Conservation (phyloP, 2,113 vertebrate genomes). For the Ictalurus furcatus region DNA sequence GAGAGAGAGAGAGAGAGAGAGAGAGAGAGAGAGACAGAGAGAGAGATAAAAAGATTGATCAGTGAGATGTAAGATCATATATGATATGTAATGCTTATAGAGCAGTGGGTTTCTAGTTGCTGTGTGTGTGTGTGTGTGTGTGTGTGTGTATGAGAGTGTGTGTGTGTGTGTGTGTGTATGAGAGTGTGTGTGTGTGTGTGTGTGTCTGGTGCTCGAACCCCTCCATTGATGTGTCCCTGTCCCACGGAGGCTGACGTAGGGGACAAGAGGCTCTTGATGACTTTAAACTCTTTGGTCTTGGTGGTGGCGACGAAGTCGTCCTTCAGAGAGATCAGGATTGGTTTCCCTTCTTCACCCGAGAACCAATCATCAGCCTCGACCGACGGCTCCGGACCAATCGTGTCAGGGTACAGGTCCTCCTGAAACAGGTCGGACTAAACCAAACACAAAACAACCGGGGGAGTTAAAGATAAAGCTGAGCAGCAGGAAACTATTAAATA, state of each 20-base stretch:
- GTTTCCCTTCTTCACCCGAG: slow-evolving; percentile 75
- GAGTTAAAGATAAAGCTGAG: neutral
- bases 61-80: neutral
- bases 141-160: too few species aligned
- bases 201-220: slow-evolving; percentile 56
- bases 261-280: slow-evolving; percentile 82
- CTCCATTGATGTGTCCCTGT: slow-evolving; percentile 52
- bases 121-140: neutral
- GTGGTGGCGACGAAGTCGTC: slow-evolving; percentile 80
- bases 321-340: slow-evolving; percentile 84
- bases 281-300: slow-evolving; percentile 84
- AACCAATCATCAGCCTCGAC: slow-evolving; percentile 85
- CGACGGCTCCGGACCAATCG: slow-evolving; percentile 82
- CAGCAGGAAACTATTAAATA: neutral
- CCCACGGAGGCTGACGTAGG: slow-evolving; percentile 53
- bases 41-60: too few species aligned
- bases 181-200: neutral
- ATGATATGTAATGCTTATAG: neutral
- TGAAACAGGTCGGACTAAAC: slow-evolving; percentile 88
- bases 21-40: neutral
- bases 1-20: slow-evolving; percentile 14
- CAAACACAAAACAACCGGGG: neutral
- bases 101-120: neutral
- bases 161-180: neutral
- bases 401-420: slow-evolving; percentile 87